phyloP scores from a whole-genome alignment of 2,797 vertebrate species.

The Podarcis lilfordi region DNA sequence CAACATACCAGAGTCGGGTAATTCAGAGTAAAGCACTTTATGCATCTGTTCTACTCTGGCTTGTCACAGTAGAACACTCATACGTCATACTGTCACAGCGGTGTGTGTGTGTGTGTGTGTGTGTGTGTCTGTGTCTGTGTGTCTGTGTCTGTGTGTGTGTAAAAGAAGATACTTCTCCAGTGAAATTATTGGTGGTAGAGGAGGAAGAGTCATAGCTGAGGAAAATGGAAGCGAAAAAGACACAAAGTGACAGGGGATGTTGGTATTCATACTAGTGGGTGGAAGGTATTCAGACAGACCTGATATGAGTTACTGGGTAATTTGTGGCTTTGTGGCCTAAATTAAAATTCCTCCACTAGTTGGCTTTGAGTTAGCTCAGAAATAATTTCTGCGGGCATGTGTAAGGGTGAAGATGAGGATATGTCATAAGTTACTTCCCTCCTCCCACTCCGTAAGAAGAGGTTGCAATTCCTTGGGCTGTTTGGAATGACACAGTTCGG shows the following conservation, averaged over 20 bases:
- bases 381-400: background rate
- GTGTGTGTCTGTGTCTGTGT: background rate
- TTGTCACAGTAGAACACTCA: slow-evolving; percentile 52
- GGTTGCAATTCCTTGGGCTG: too few relatives aligned
- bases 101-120: background rate
- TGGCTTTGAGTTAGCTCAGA: background rate
- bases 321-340: background rate
- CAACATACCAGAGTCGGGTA: slow-evolving; percentile 53
- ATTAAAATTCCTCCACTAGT: too few relatives aligned
- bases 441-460: background rate
- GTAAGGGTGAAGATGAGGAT: background rate
- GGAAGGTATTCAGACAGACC: too few relatives aligned
- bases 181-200: slow-evolving; percentile 32
- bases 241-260: rapidly evolving
- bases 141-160: slow-evolving; percentile 4
- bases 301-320: too few relatives aligned
- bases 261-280: background rate
- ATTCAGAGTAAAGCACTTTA: slow-evolving; percentile 29
- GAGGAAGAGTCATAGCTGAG: background rate
- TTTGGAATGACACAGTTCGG: too few relatives aligned
- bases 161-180: background rate
- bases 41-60: background rate
- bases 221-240: background rate
- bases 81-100: slow-evolving; percentile 52
- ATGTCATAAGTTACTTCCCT: background rate